Evolutionary conservation across 2,888 invertebrate genomes (phyloP).

Genomic region (Mesoligia furuncula): DNA sequence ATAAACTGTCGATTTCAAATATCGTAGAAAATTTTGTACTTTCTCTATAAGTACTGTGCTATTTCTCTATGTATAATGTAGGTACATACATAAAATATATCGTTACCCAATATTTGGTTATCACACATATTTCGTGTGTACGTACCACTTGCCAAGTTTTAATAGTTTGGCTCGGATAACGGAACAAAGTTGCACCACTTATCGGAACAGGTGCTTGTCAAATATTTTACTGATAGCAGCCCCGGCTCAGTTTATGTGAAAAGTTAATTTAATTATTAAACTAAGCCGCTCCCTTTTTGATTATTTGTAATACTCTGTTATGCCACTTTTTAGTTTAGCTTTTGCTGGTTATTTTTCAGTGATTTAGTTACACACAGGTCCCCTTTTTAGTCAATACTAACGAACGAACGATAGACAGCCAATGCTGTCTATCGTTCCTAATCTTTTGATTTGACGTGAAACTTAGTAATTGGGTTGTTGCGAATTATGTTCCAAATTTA

Average conservation of each 20-base stretch:
- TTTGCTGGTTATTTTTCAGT: neutral
- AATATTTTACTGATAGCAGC: constrained; percentile 62
- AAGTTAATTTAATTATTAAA: constrained; percentile 62
- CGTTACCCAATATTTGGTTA: constrained; percentile 31
- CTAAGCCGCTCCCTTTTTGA: constrained; percentile 25
- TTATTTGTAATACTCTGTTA: constrained; percentile 21
- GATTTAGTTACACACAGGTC: neutral
- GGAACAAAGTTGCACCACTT: constrained; percentile 61
- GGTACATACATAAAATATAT: constrained; percentile 17
- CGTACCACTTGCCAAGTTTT: constrained; percentile 61
- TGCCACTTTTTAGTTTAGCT: neutral
- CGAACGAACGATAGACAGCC: no score
- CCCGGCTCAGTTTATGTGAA: constrained; percentile 59
- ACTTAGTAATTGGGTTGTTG: neutral
- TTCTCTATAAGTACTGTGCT: neutral
- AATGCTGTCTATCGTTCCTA: neutral
- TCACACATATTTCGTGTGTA: constrained; percentile 42
- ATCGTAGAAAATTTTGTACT: neutral
- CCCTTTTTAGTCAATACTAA: no score
- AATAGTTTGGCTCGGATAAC: constrained; percentile 60
- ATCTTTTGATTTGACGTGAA: neutral
- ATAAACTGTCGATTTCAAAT: no score
- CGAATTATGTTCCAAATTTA: no score
- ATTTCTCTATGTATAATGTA: neutral
- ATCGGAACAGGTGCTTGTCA: constrained; percentile 64